Percentiles rank a stretch among this genome's conserved stretches.
Evolutionary conservation across 1,140 invertebrate species (phyloP).

Genomic region (Oscheius sp.): DNA sequence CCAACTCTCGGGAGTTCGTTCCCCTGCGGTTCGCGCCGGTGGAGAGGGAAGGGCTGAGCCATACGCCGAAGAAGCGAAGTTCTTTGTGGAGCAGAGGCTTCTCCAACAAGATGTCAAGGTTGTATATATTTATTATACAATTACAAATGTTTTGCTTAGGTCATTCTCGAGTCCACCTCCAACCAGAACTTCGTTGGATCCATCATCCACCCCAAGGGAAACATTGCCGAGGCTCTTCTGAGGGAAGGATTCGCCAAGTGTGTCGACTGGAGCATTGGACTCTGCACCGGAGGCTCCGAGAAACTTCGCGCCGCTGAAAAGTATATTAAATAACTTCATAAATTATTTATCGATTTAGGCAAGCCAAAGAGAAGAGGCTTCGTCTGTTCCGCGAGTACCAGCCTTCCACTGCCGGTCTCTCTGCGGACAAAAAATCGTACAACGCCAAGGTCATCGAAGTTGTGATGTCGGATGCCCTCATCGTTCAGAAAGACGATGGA

Average conservation of each 20-base stretch:
- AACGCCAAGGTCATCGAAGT: constrained; percentile 73
- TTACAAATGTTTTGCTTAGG: constrained; percentile 64
- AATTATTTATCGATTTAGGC: constrained; percentile 47
- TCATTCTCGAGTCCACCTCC: constrained; percentile 84
- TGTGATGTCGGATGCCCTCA: constrained; percentile 85
- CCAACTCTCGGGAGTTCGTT: constrained; percentile 87
- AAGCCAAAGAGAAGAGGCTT: constrained; percentile 81
- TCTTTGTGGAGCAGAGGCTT: constrained; percentile 83
- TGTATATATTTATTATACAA: neutral
- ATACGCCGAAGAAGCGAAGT: constrained; percentile 79
- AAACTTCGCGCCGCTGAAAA: constrained; percentile 80
- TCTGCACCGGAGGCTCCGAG: constrained; percentile 77
- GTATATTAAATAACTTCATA: constrained; percentile 44
- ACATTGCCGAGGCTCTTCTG: constrained; percentile 88
- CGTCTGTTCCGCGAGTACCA: constrained; percentile 83
- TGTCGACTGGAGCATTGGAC: constrained; percentile 85
- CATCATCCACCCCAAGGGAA: constrained; percentile 86
- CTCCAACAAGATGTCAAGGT: constrained; percentile 81
- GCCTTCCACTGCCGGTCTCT: constrained; percentile 39
- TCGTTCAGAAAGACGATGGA: constrained; percentile 77
- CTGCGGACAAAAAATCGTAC: constrained; percentile 45
- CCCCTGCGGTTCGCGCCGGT: constrained; percentile 57
- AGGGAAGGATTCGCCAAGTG: constrained; percentile 88
- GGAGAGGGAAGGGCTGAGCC: constrained; percentile 69
- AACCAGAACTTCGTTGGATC: constrained; percentile 86